Percentiles rank a stretch among this genome's conserved stretches.
These are phyloP conservation scores for Boloria selene DNA, from an alignment of 2,888 invertebrate genomes.

Conservation along the genomic window DNA sequence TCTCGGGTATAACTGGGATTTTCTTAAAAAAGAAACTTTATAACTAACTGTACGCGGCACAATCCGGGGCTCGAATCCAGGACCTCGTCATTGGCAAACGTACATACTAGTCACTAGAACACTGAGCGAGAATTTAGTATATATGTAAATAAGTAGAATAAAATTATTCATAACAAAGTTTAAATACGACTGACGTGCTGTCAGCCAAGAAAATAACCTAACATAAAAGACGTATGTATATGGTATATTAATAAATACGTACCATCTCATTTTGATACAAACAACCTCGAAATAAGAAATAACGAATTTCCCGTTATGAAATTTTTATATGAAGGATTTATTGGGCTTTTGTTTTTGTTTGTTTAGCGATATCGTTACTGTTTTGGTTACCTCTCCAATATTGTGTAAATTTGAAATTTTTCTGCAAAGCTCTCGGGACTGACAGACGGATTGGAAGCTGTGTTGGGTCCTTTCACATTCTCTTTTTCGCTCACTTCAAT, in stretches of 20 bases:
- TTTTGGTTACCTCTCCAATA: constrained; percentile 15
- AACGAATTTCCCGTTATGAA: constrained; percentile 5
- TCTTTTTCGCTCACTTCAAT: constrained; percentile 10
- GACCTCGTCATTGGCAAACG: too few species aligned
- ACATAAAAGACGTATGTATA: too few species aligned
- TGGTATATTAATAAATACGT: not conserved
- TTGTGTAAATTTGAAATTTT: constrained; percentile 15
- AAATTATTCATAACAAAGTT: too few species aligned
- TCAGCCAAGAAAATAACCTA: too few species aligned
- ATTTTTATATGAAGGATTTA: constrained; percentile 20
- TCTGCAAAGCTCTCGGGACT: constrained; percentile 14
- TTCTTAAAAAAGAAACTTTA: too few species aligned
- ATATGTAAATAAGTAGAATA: too few species aligned
- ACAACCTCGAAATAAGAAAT: constrained; percentile 13
- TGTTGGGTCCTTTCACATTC: constrained; percentile 5
- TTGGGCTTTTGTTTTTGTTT: constrained; percentile 18
- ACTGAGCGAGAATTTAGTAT: too few species aligned
- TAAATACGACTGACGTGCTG: too few species aligned
- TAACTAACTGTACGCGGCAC: too few species aligned
- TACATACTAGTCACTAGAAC: too few species aligned
- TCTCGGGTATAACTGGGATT: too few species aligned
- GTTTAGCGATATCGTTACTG: constrained; percentile 14
- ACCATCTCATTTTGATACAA: not conserved
- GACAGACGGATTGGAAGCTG: constrained; percentile 20
- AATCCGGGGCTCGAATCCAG: too few species aligned